Conservation (phyloP, 2,888 invertebrate species). For the Tipula confusa region DNA sequence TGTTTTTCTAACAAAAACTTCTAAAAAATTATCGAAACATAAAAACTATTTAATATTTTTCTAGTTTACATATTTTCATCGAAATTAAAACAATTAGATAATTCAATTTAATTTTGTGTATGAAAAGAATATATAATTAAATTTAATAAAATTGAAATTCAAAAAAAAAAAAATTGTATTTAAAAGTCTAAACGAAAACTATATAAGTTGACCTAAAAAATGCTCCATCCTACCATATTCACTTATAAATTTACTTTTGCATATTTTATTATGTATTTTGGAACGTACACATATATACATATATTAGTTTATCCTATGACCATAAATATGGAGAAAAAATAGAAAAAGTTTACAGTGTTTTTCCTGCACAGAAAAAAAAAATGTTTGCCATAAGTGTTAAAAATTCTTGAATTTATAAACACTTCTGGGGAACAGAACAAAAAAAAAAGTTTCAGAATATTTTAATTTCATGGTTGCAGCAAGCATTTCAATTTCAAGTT, state of each 20-base stretch:
- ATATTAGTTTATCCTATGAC: not conserved
- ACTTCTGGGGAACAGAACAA: not conserved
- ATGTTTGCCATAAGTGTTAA: not conserved
- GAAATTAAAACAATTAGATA: not conserved
- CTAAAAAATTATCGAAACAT: not conserved
- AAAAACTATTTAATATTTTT: not conserved
- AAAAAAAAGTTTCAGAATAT: not conserved
- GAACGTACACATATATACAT: not conserved
- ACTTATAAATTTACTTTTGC: not conserved
- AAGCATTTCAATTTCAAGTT: not conserved
- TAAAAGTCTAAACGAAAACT: not conserved
- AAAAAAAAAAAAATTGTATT: no score
- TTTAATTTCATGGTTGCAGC: not conserved
- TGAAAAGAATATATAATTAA: not conserved
- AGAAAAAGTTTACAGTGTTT: not conserved
- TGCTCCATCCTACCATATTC: not conserved
- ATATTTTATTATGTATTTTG: not conserved
- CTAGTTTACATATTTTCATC: not conserved
- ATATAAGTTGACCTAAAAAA: not conserved
- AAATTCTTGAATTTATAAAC: slow-evolving; percentile 20
- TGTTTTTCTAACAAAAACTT: not conserved
- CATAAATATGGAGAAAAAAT: slow-evolving; percentile 7
- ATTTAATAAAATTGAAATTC: not conserved
- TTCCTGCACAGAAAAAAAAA: not conserved
- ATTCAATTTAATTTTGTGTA: not conserved